Conservation (phyloP, 2,888 invertebrate genomes). For the Morinoia aosen region DNA sequence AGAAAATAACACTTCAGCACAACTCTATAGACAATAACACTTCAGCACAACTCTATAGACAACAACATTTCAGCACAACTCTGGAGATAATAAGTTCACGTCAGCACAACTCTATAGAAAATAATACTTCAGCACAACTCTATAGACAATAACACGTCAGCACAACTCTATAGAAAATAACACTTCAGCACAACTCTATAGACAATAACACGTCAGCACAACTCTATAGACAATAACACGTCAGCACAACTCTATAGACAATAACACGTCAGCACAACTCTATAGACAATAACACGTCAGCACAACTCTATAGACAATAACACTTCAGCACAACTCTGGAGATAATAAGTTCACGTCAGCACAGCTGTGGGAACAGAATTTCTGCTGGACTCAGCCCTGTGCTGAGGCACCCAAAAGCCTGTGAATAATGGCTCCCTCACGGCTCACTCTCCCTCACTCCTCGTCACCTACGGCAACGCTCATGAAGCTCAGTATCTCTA, state of each 20-base stretch:
- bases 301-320: not conserved
- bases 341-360: not conserved
- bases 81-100: not conserved
- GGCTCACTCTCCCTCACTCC: too few relatives aligned
- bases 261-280: not conserved
- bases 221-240: not conserved
- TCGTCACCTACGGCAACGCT: too few relatives aligned
- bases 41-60: not conserved
- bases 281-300: too few relatives aligned
- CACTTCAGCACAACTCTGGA: not conserved
- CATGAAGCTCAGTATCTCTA: too few relatives aligned
- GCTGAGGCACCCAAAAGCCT: not conserved
- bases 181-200: constrained; percentile 69
- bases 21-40: too few relatives aligned
- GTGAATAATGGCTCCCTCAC: too few relatives aligned
- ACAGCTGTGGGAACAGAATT: not conserved
- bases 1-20: not conserved
- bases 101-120: not conserved
- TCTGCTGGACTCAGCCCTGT: too few relatives aligned
- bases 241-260: constrained; percentile 31
- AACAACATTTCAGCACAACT: not conserved
- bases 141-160: not conserved
- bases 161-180: not conserved
- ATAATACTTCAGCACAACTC: not conserved
- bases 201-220: constrained; percentile 67